Evolutionary conservation across 2,797 vertebrate species (phyloP).

Genomic region (Rhyacichthys aspro): DNA sequence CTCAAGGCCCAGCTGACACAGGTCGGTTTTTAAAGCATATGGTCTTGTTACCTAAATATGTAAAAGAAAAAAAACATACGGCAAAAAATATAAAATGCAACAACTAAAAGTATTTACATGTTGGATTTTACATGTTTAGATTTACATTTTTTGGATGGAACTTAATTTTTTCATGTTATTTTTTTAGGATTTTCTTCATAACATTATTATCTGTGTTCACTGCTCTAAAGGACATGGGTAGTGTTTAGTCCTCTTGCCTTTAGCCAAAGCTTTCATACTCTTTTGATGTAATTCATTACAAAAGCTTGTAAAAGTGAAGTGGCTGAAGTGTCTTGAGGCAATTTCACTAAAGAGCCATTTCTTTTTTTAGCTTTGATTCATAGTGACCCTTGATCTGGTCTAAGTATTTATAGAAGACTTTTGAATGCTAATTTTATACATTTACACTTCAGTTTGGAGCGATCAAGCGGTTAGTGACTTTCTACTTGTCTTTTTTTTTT

Average conservation of each 20-base stretch:
- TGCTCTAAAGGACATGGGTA: background rate
- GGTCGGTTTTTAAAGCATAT: conserved; percentile 32
- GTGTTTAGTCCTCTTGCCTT: conserved; percentile 5
- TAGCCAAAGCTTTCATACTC: conserved; percentile 23
- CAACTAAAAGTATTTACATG: too few relatives aligned
- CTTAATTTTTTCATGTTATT: background rate
- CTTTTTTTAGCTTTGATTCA: conserved; percentile 19
- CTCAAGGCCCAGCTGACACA: conserved; percentile 48
- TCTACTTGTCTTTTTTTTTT: conserved; percentile 10
- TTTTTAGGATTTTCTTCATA: background rate
- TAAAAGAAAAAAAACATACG: too few relatives aligned
- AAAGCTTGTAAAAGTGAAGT: conserved; percentile 22
- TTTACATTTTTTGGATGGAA: too few relatives aligned
- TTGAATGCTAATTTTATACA: background rate
- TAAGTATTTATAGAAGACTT: conserved; percentile 11
- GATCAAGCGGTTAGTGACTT: background rate
- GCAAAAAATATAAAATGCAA: too few relatives aligned
- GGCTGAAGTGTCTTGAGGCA: conserved; percentile 8
- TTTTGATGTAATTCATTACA: conserved; percentile 11
- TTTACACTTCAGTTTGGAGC: too few relatives aligned
- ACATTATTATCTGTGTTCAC: background rate
- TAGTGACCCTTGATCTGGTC: conserved; percentile 6
- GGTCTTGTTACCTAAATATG: too few relatives aligned
- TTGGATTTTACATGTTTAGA: too few relatives aligned
- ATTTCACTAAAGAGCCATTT: conserved; percentile 3